Percentiles rank a stretch among this genome's conserved stretches.
Evolutionary conservation across 2,888 invertebrate genomes (phyloP).

Genomic region (Agonopterix subpropinquella): DNA sequence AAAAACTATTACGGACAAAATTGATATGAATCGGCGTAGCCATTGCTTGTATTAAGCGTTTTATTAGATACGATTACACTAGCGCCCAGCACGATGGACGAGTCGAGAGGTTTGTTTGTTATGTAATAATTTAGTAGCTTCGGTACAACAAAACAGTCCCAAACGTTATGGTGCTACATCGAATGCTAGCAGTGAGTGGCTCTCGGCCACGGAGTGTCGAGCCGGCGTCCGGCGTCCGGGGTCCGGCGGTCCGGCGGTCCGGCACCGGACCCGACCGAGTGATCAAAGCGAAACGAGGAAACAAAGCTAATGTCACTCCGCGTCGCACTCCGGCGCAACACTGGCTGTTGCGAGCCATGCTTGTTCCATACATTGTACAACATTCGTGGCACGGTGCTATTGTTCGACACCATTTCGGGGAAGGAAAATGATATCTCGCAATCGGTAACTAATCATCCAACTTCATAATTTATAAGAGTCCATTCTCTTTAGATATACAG

Average conservation of each 20-base stretch:
- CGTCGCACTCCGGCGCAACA: slow-evolving; percentile 27
- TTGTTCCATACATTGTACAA: neutral
- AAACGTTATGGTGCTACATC: slow-evolving; percentile 34
- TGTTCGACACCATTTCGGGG: slow-evolving; percentile 66
- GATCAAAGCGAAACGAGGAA: slow-evolving; percentile 27
- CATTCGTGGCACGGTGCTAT: slow-evolving; percentile 29
- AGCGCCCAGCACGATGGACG: slow-evolving; percentile 50
- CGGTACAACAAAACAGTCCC: slow-evolving; percentile 20
- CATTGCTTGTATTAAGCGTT: slow-evolving; percentile 66
- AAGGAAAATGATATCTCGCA: slow-evolving; percentile 65
- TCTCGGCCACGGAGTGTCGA: slow-evolving; percentile 16
- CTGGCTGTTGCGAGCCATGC: too few species aligned
- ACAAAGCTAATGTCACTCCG: slow-evolving; percentile 43
- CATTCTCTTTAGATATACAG: slow-evolving; percentile 54
- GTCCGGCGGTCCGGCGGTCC: neutral
- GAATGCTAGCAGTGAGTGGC: slow-evolving; percentile 33
- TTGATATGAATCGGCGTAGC: slow-evolving; percentile 74
- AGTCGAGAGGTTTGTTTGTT: slow-evolving; percentile 40
- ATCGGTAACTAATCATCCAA: slow-evolving; percentile 35
- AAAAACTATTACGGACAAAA: slow-evolving; percentile 71
- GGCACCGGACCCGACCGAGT: slow-evolving; percentile 7
- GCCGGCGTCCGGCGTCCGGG: neutral
- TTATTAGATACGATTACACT: slow-evolving; percentile 65
- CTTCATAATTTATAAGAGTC: slow-evolving; percentile 38
- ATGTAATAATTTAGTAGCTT: slow-evolving; percentile 25